These are phyloP conservation scores for Drosophila meridionalis DNA, from an alignment of 2,888 invertebrate species.

Conservation along the genomic window DNA sequence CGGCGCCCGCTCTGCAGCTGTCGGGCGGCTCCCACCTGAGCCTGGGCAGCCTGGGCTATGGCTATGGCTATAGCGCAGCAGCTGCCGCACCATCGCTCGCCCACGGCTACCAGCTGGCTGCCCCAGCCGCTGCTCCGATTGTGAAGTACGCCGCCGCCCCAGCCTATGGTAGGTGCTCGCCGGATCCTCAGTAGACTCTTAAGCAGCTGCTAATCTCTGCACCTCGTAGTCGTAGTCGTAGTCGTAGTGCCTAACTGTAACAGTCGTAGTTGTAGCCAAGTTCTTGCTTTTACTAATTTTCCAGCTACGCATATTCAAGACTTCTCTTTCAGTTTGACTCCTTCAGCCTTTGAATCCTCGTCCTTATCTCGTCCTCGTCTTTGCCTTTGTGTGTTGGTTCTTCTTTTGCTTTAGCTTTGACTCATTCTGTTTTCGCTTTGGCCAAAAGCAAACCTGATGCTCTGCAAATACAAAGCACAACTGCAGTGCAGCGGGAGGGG, in stretches of 20 bases:
- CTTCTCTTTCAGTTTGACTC: conserved; percentile 27
- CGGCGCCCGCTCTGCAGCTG: conserved; percentile 52
- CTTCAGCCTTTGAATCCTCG: neutral
- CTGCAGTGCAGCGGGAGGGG: neutral
- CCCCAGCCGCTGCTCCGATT: conserved; percentile 72
- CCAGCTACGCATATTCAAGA: conserved; percentile 26
- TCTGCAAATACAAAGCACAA: conserved; percentile 34
- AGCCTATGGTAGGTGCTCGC: conserved; percentile 77
- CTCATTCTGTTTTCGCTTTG: conserved; percentile 41
- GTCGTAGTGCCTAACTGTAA: neutral
- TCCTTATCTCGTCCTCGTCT: neutral
- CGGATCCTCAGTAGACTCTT: neutral
- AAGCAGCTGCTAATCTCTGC: conserved; percentile 23
- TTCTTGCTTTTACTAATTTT: conserved; percentile 45
- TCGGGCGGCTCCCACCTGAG: conserved; percentile 37
- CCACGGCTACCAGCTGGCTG: conserved; percentile 63
- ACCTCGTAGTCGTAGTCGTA: conserved; percentile 17
- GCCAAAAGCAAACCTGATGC: conserved; percentile 65
- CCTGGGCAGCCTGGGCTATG: conserved; percentile 37
- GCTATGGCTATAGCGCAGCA: conserved; percentile 54
- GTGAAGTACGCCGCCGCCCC: conserved; percentile 81
- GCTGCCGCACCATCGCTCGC: conserved; percentile 60
- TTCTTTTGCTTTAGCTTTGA: neutral
- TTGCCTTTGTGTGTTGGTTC: conserved; percentile 1
- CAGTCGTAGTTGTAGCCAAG: neutral